Percentiles rank a stretch among this genome's conserved stretches.
These are phyloP conservation scores for cattle (Bos taurus) DNA, from an alignment of 2,113 vertebrate genomes.

Conservation along the genomic window ARS-UCD2.0 NC_037347.1:17121001-17121500, in stretches of 20 bases:
- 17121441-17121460: neutral
- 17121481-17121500: neutral
- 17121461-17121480: neutral
- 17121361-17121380: neutral
- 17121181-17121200: neutral
- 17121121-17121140: neutral
- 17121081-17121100: neutral
- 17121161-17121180: neutral
- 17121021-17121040: neutral
- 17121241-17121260: neutral
- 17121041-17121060: neutral
- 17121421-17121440: neutral
- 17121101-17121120: neutral
- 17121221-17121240: neutral
- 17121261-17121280: neutral
- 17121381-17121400: neutral
- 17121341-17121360: neutral
- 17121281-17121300: neutral
- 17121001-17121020: neutral
- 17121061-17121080: neutral
- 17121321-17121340: neutral
- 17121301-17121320: neutral
- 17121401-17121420: neutral
- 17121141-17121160: neutral
- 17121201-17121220: neutral